Base-by-base conservation (phyloP, 1,140 invertebrate genomes). In the Drosophila yakuba region DNA sequence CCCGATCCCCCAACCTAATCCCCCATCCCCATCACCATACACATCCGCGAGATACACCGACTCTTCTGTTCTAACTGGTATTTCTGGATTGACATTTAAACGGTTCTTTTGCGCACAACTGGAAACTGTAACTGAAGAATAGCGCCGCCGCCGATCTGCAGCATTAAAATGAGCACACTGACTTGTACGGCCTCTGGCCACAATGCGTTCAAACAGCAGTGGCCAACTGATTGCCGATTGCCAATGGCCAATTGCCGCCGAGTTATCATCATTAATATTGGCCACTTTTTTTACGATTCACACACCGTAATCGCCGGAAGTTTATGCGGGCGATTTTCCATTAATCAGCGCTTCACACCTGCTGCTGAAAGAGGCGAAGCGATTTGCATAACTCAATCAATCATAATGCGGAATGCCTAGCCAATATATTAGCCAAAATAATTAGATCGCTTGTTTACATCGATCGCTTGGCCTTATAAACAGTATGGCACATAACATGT, bases 61-160 rank as follows among this genome's bases (percentile, higher is more conserved):
- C 76, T 71, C 78, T 79, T 89, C 72, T 64, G 74, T 79, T 89
- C 83, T 89, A 90, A 90, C 86, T 91, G 86, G 86, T 91, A 90
- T 90, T 90, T 90, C 86, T 88, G 82, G 86, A 90, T 91, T 90
- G 88, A 91, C 86, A 90, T 90, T 90, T 90, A 91, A 90, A 90
- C 86, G 86, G 86, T 90, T 90, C 88, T 90, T 85, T 86, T 88
- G 82, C 83, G 82, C 78, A 82, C 82, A 85, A 88, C 82, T 88
- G 75, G 75, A 82, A 73, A 88, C 75, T 79, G 71, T 86, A 77
- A 77, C 74, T 59, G 74, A 77, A 76, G 74, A 76, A 71, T 78
- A 69, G 64, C 52, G 67, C 77, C 78, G 75, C 58, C 51, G 75
- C 58, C 51, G 79, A 52, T 62, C 47, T 71, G 59, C 62, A 69